A percentile compares a stretch with the other conserved stretches of the same genome.
Conservation (phyloP, 2,888 invertebrate genomes). For the Theretra japonica region DNA sequence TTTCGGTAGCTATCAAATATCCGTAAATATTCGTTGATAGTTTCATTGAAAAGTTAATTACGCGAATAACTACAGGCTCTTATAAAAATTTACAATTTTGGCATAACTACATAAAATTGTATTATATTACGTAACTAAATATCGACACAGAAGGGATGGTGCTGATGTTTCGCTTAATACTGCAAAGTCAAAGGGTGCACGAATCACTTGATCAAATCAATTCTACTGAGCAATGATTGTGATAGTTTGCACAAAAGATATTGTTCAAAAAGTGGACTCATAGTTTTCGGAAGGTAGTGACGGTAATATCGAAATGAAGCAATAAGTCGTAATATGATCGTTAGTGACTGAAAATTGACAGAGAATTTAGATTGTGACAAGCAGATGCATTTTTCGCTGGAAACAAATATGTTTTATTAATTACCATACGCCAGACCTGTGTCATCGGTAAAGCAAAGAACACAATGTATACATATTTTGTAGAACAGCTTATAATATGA, state of each 20-base stretch:
- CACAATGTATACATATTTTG: conserved; percentile 6
- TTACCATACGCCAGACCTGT: conserved; percentile 66
- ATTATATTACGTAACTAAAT: too few species aligned
- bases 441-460: conserved; percentile 38
- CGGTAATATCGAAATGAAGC: neutral
- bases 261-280: neutral
- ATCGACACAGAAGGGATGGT: too few species aligned
- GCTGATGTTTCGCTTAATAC: too few species aligned
- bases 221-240: neutral
- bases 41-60: too few species aligned
- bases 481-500: too few species aligned
- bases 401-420: conserved; percentile 24
- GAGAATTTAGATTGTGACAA: conserved; percentile 11
- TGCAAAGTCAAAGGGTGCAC: neutral
- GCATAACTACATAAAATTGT: too few species aligned
- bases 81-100: too few species aligned
- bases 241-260: neutral
- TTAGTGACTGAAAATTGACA: neutral
- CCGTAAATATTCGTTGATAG: too few species aligned
- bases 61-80: too few species aligned
- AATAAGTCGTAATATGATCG: neutral
- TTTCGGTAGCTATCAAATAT: too few species aligned
- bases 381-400: conserved; percentile 30
- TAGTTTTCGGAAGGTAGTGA: neutral
- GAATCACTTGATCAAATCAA: neutral